Conservation (phyloP, 37 sponge, comb jelly and placozoan genomes). For the Dysidea cf. avara region DNA sequence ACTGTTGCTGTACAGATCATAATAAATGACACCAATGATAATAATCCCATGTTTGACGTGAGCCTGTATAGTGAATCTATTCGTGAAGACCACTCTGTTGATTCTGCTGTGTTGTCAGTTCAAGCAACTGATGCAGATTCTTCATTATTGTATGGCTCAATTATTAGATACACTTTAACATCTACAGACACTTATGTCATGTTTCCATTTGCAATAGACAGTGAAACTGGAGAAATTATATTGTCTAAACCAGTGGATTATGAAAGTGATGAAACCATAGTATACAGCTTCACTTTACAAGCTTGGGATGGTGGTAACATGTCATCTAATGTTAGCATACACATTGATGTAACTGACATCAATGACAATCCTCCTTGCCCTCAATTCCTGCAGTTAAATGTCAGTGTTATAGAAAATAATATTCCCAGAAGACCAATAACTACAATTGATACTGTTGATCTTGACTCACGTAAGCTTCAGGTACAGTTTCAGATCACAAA, state of each 20-base stretch:
- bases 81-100: slow-evolving; percentile 4
- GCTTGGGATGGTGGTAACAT: slow-evolving; percentile 25
- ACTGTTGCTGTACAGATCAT: slow-evolving; percentile 23
- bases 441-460: slow-evolving; percentile 13
- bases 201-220: slow-evolving; percentile 5
- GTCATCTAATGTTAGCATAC: slow-evolving; percentile 37
- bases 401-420: slow-evolving; percentile 41
- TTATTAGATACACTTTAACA: slow-evolving; percentile 26
- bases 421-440: background rate
- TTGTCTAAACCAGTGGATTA: slow-evolving; percentile 18
- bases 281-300: slow-evolving; percentile 8
- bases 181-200: background rate
- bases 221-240: slow-evolving; percentile 5
- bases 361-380: slow-evolving; percentile 70
- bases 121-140: slow-evolving; percentile 25
- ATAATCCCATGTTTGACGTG: slow-evolving; percentile 34
- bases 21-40: slow-evolving; percentile 49
- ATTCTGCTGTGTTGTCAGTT: background rate
- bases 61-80: slow-evolving; percentile 7
- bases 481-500: no score
- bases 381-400: slow-evolving; percentile 1
- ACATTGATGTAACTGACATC: slow-evolving; percentile 32
- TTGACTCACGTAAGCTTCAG: background rate
- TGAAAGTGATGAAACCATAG: slow-evolving; percentile 7
- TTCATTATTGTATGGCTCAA: slow-evolving; percentile 3